Base-by-base conservation (phyloP, 1,140 invertebrate genomes). In the Ips nitidus region DNA sequence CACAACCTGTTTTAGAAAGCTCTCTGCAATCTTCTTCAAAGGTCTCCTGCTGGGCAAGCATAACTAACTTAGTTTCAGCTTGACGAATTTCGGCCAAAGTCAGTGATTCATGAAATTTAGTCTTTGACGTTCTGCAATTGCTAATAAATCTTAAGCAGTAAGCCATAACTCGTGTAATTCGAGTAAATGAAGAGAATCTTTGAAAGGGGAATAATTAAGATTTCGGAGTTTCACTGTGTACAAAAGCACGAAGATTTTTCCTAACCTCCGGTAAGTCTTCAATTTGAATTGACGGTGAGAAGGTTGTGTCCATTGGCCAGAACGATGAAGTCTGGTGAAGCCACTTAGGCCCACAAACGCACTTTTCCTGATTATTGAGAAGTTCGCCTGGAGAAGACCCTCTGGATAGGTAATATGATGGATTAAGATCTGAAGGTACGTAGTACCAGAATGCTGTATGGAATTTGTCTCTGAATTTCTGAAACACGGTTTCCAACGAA, bases 401-500 rank as follows among this genome's bases (percentile, higher is more conserved):
- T 53, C 36, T 7, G 4, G 6, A 53, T 36, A 37, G 5, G 36
- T 8, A n/a, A 4, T 53, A 1, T 36, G 52, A 0, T 37, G 52
- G 36, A 37, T 53, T 53, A 8, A 8, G 7, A n/a, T 53, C 36
- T n/a, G 52, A n/a, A 53, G 6, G 6, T n/a, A 8, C 36, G 36
- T 1, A 53, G 36, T 37, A 8, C 52, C 5, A 53, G 4, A n/a
- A 4, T 53, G 0, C 6, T n/a, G 36, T 36, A 53, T 47, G 6
- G 6, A 4, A 53, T 22, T 8, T 45, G 36, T 53, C 1, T 53
- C 36, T 53, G 52, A 53, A 53, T 6, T 53, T 53, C 36, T 4
- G 52, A 53, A 53, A 53, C 36, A n/a, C 36, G 5, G 36, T 53
- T 53, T n/a, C 52, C 52, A 4, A 53, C 36, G 52, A 53, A 53